A percentile compares a stretch with the other conserved stretches of the same genome.
Evolutionary conservation across 2,113 vertebrate genomes (phyloP).

Genomic region (Coregonus clupeaformis): DNA sequence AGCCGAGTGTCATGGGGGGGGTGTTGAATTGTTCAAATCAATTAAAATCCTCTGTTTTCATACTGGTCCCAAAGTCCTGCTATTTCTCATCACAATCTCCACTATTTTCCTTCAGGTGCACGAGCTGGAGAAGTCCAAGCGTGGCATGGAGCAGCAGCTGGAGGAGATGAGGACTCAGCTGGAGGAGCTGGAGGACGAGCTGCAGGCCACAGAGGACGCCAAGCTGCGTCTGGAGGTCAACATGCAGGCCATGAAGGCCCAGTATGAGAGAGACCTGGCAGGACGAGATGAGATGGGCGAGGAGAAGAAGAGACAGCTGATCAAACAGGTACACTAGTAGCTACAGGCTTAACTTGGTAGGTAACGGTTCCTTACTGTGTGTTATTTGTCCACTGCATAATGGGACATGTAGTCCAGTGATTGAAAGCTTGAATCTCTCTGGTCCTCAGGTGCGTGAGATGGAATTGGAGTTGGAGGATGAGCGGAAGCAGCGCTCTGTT

Average conservation of each 20-base stretch:
- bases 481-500: slow-evolving; percentile 89
- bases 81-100: background rate
- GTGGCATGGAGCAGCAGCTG: slow-evolving; percentile 92
- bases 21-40: background rate
- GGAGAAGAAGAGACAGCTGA: slow-evolving; percentile 93
- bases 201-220: slow-evolving; percentile 95
- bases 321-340: slow-evolving; percentile 83
- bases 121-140: slow-evolving; percentile 94
- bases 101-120: slow-evolving; percentile 80
- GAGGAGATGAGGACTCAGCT: slow-evolving; percentile 97
- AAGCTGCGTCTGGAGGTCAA: slow-evolving; percentile 96
- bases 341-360: background rate
- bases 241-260: slow-evolving; percentile 96
- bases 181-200: slow-evolving; percentile 95
- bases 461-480: slow-evolving; percentile 94
- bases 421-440: background rate
- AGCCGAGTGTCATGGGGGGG: too few species aligned
- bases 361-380: background rate
- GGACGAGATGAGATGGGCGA: slow-evolving; percentile 94
- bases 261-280: slow-evolving; percentile 91
- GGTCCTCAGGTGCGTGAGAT: slow-evolving; percentile 86
- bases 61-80: background rate
- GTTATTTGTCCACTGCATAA: background rate
- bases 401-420: background rate
- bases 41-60: background rate